Evolutionary conservation across 2,113 vertebrate species (phyloP).

Genomic region (Podarcis cretensis): DNA sequence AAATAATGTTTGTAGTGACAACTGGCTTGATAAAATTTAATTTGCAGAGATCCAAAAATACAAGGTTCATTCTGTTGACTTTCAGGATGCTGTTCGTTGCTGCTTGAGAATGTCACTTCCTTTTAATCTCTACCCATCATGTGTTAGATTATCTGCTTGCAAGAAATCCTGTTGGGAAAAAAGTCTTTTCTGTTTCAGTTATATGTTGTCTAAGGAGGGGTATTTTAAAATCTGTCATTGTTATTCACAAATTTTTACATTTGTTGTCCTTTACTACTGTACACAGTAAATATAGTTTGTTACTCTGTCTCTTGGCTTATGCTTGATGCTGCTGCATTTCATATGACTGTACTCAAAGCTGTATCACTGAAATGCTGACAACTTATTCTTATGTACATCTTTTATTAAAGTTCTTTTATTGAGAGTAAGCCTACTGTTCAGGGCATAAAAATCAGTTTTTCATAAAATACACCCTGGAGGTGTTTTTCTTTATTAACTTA

Average conservation of each 20-base stretch:
- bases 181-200: not conserved
- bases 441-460: not conserved
- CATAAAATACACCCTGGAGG: not conserved
- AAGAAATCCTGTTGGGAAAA: conserved; percentile 22
- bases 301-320: conserved; percentile 72
- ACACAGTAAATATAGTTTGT: conserved; percentile 90
- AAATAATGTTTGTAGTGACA: not conserved
- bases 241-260: conserved; percentile 84
- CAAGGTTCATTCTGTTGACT: conserved; percentile 1
- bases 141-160: not conserved
- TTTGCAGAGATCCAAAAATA: not conserved
- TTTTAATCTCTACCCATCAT: conserved; percentile 22
- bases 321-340: conserved; percentile 8
- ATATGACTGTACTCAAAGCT: not conserved
- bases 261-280: conserved; percentile 88
- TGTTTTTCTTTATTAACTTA: not conserved
- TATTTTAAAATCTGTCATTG: conserved; percentile 67
- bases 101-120: conserved; percentile 4
- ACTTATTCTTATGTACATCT: not conserved
- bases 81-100: not conserved
- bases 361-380: conserved; percentile 5
- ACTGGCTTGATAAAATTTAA: not conserved
- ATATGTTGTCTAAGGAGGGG: conserved; percentile 14
- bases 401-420: conserved; percentile 31
- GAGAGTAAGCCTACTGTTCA: conserved; percentile 11